Conservation (phyloP, 2,888 invertebrate genomes). For the Cerceris ruficornis region DNA sequence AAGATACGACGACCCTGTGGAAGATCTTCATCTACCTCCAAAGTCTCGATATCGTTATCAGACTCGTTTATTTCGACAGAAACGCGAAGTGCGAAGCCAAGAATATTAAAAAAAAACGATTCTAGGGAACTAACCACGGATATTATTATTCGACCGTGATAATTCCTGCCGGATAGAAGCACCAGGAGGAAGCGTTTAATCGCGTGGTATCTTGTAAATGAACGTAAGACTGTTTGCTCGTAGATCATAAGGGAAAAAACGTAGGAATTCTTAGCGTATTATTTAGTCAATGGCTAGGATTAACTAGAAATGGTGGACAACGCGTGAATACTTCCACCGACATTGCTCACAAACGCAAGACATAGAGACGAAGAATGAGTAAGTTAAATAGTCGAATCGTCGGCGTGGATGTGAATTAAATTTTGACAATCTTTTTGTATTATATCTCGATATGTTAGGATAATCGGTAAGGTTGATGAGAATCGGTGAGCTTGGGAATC, state of each 20-base stretch:
- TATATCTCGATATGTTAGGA: slow-evolving; percentile 65
- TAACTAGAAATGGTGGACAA: slow-evolving; percentile 31
- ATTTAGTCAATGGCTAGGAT: slow-evolving; percentile 57
- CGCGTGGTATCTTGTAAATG: slow-evolving; percentile 12
- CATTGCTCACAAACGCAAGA: slow-evolving; percentile 49
- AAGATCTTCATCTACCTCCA: no score
- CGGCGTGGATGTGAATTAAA: slow-evolving; percentile 58
- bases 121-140: neutral
- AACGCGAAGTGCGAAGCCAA: neutral
- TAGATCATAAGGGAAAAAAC: slow-evolving; percentile 41
- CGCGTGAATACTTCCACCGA: slow-evolving; percentile 30
- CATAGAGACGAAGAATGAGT: slow-evolving; percentile 21
- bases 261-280: slow-evolving; percentile 26
- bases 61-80: no score
- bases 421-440: slow-evolving; percentile 79
- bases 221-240: slow-evolving; percentile 34
- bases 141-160: slow-evolving; percentile 7
- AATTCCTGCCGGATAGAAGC: slow-evolving; percentile 8
- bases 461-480: slow-evolving; percentile 20
- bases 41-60: no score
- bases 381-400: slow-evolving; percentile 14
- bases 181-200: neutral
- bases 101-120: neutral
- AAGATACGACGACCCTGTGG: no score
- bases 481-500: slow-evolving; percentile 13